Base-by-base conservation (phyloP, 2,113 vertebrate genomes). In the Lutjanus erythropterus region DNA sequence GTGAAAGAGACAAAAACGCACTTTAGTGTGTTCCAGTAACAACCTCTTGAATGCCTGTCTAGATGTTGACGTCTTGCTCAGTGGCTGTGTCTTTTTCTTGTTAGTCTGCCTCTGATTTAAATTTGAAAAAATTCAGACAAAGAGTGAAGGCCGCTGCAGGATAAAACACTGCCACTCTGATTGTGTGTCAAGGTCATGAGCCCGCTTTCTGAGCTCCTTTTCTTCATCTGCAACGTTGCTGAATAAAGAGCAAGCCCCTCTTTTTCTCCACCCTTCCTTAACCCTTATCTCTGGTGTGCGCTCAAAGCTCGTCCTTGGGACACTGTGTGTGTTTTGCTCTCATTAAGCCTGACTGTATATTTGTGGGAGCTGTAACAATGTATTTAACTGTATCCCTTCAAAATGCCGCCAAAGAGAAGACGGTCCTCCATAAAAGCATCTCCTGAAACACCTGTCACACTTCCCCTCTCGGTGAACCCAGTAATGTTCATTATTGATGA, bases 401-500 rank as follows among this genome's bases (percentile, higher is more conserved):
- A 80, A 53, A 59, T n/a, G 18, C 41, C 15, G 8, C n/a, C 39
- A 39, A 79, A 53, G 64, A 70, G 23, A 33, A 67, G 31, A 52
- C 21, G 18, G 29, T 79, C 53, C 71, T 86, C 61, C 71, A 72
- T 71, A 62, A 86, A 79, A 87, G 66, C 78, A 72, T 75, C 78
- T 60, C 52, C 5, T n/a, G 66, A 80, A 81, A 89, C 81, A 90
- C 86, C 84, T 90, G 80, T 86, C 91, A 85, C 71, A 46, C 25
- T 66, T 94, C 80, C 78, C 89, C 90, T 90, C 76, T 70, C 15
- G 0, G 19, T 93, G 93, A 93, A 93, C 91, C 74, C 41, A 0
- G 1, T 18, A 0, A 1, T 19, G 18, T 90, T 86, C 75, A 94
- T 88, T 90, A 92, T 94, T 92, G 75, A 93, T 92, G 86, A 91